Conservation (phyloP, 1,140 invertebrate species). For the Eriocheir sinensis region DNA sequence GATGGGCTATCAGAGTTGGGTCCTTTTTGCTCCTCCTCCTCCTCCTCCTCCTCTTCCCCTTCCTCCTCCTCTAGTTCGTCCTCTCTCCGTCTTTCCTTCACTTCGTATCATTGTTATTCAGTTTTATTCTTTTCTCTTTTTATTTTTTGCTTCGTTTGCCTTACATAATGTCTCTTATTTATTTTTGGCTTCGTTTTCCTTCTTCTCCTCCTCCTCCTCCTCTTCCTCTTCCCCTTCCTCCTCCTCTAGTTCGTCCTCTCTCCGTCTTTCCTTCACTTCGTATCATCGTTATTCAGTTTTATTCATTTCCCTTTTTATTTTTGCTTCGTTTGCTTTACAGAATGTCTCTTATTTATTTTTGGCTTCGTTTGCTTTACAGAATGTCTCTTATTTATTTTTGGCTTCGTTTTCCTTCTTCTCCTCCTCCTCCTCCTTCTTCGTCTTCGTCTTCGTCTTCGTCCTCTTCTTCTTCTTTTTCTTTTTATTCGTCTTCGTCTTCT, state of each 20-base stretch:
- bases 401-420: background rate
- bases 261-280: too few relatives aligned
- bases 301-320: too few relatives aligned
- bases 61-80: background rate
- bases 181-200: background rate
- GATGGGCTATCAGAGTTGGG: background rate
- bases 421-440: constrained; percentile 12
- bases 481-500: background rate
- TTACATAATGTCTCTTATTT: background rate
- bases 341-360: background rate
- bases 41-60: constrained; percentile 29
- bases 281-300: too few relatives aligned
- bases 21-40: background rate
- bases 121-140: background rate
- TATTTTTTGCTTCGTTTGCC: background rate
- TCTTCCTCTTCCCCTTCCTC: background rate
- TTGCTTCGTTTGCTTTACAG: too few relatives aligned
- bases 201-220: background rate
- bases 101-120: background rate
- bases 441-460: background rate
- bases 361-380: too few relatives aligned
- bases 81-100: background rate
- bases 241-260: background rate
- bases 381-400: too few relatives aligned
- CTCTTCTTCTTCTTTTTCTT: background rate